These are phyloP conservation scores for Myopa testacea DNA, from an alignment of 2,888 invertebrate species.

Conservation along the genomic window DNA sequence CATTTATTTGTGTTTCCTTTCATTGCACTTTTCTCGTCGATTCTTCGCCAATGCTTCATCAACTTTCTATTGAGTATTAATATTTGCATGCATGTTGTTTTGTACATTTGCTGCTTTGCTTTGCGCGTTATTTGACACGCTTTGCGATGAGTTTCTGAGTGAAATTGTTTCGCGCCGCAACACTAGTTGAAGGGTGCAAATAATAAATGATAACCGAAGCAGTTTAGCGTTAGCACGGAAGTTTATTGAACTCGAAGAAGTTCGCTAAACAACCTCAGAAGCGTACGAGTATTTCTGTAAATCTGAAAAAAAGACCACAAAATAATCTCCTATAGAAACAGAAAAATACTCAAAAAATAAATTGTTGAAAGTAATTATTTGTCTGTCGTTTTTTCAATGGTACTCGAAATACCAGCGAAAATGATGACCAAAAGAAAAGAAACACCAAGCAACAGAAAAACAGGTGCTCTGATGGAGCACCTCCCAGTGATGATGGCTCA, in stretches of 20 bases:
- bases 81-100: not conserved
- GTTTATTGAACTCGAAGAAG: not conserved
- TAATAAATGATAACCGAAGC: too few species aligned
- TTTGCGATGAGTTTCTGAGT: not conserved
- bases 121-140: not conserved
- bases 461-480: not conserved
- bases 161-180: not conserved
- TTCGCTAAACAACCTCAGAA: not conserved
- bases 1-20: too few species aligned
- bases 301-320: not conserved
- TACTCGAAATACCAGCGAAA: not conserved
- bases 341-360: not conserved
- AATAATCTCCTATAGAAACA: not conserved
- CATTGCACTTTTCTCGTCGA: too few species aligned
- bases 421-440: not conserved
- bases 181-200: too few species aligned
- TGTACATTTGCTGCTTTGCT: not conserved
- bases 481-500: not conserved
- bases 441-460: not conserved
- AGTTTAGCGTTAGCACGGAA: not conserved
- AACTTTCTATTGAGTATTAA: conserved; percentile 1
- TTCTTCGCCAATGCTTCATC: not conserved
- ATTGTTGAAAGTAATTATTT: not conserved
- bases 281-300: not conserved
- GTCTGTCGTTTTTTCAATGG: not conserved